phyloP scores from a whole-genome alignment of 2,797 vertebrate genomes.

The Menidia menidia region DNA sequence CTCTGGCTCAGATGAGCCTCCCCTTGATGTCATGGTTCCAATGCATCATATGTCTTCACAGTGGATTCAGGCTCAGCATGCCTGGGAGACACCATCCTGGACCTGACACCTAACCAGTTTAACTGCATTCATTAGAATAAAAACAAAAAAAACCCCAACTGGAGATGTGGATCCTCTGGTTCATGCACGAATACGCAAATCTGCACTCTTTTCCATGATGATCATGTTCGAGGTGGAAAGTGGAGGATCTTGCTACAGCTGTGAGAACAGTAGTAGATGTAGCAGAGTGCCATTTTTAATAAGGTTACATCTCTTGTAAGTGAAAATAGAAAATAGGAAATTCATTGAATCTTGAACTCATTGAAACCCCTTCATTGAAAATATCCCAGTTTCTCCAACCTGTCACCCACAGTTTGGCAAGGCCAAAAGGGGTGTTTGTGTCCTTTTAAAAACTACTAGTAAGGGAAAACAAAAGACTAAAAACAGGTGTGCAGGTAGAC shows the following conservation, averaged over 20 bases:
- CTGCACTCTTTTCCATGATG: conserved; percentile 6
- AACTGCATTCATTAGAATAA: conserved; percentile 72
- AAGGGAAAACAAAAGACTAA: background rate
- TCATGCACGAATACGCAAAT: conserved; percentile 14
- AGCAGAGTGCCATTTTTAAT: conserved; percentile 36
- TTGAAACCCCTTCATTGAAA: conserved; percentile 20
- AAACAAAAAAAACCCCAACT: conserved; percentile 29
- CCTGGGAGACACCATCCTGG: conserved; percentile 57
- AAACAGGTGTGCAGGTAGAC: background rate
- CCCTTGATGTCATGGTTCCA: conserved; percentile 70
- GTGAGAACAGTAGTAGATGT: conserved; percentile 35
- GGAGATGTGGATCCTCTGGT: conserved; percentile 31
- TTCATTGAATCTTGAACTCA: background rate
- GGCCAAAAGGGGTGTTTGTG: conserved; percentile 4
- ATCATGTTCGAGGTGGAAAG: conserved; percentile 14
- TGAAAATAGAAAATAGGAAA: conserved; percentile 19
- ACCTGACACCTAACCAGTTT: conserved; percentile 65
- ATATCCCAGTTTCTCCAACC: conserved; percentile 19
- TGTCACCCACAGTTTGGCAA: conserved; percentile 4
- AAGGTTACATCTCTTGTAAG: conserved; percentile 39
- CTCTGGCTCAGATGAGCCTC: conserved; percentile 58
- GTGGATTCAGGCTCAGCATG: conserved; percentile 68
- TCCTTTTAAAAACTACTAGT: background rate
- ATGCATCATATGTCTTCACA: conserved; percentile 75
- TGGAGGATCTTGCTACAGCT: conserved; percentile 7